Conservation (phyloP, 1,140 invertebrate species). For the Yoshiicerus persimilis region DNA sequence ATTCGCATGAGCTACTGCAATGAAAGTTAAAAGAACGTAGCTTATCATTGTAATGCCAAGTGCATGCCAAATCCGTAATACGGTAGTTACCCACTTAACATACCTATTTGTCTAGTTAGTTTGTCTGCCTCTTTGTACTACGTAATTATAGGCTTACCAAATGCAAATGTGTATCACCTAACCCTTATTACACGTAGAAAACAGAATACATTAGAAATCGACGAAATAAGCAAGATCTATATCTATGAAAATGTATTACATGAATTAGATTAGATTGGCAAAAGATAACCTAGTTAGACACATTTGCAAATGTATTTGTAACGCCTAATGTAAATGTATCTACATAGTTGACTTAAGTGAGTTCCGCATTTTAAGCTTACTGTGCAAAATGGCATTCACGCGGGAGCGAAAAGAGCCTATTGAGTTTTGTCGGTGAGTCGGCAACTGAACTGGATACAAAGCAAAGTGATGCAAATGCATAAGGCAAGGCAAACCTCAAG, state of each 20-base stretch:
- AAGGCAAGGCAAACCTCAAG: background rate
- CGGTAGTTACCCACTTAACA: background rate
- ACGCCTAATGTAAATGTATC: background rate
- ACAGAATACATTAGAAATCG: background rate
- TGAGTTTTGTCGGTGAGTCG: background rate
- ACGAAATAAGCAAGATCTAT: background rate
- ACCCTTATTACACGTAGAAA: no score
- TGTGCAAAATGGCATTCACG: constrained; percentile 6
- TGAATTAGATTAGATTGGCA: constrained; percentile 10
- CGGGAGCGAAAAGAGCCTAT: background rate
- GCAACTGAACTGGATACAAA: background rate
- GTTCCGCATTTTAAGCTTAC: constrained; percentile 11
- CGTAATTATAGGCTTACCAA: background rate
- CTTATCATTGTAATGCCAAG: background rate
- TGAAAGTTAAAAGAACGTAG: background rate
- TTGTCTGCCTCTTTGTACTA: background rate
- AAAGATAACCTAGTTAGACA: background rate
- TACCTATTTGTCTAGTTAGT: background rate
- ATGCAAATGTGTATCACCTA: background rate
- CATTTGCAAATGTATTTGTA: constrained; percentile 6
- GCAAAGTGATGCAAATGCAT: background rate
- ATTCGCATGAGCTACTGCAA: background rate
- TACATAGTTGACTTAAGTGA: constrained; percentile 7
- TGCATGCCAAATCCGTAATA: background rate
- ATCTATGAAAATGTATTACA: background rate